Base-by-base conservation (phyloP, 2,797 vertebrate species). In the Orientallactaga sibirica region DNA sequence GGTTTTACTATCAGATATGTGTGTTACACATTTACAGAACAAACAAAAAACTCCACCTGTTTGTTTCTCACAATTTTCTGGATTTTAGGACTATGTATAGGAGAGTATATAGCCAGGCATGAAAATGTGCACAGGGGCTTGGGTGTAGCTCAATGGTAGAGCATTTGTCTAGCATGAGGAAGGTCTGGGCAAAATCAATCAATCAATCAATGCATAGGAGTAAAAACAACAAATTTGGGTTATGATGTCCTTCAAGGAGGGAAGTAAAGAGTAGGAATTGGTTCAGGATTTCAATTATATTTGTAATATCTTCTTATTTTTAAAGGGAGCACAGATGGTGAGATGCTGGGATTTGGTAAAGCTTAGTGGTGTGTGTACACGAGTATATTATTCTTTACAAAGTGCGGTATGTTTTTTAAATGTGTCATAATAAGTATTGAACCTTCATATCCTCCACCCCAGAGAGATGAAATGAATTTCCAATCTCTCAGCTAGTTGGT, bases 401-500 rank as follows among this genome's bases (percentile, higher is more conserved):
- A 89, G 74, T 58, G 48, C 67, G 55, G 25, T 7, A 15, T 76
- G 64, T 24, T 75, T 58, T 70, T 29, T 12, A 83, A 88, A 52
- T 24, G 52, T 52, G 71, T 82, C 64, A 29, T 70, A 76, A 68
- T 78, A 78, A 79, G 15, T 78, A n/a, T 22, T 66, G 74, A 93
- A 82, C 2, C 43, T 83, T 89, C 37, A 43, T n/a, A 78, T 62
- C 10, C 4, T 78, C 74, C 10, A 66, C n/a, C 55, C 41, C 41
- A 33, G 4, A 77, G 79, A 89, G 80, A 84, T 7, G 24, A 83
- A 73, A 37, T 67, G 66, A 79, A 62, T 67, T 78, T 62, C 64
- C 62, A 78, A 80, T 91, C 79, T 73, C 18, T 67, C 33, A 87
- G 25, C 58, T 83, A 33, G 55, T 77, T 91, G 85, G n/a, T 91